Percentiles rank a stretch among this genome's conserved stretches.
These are phyloP conservation scores for Chlorops oryzae DNA, from an alignment of 1,140 invertebrate species.

Conservation along the genomic window DNA sequence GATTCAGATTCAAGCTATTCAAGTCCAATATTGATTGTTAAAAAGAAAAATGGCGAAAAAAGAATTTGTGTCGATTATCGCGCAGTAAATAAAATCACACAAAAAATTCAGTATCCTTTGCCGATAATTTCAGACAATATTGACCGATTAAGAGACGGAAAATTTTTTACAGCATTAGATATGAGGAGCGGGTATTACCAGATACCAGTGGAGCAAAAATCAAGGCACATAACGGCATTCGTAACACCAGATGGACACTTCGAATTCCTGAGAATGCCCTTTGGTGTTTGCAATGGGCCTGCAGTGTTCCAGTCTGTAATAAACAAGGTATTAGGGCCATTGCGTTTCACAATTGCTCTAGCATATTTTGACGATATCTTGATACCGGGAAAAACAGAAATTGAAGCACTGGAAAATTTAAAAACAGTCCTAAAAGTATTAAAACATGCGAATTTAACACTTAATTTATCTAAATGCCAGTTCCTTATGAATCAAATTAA, in stretches of 20 bases:
- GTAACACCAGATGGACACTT: not conserved
- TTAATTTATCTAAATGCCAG: too few species aligned
- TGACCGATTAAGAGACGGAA: conserved; percentile 24
- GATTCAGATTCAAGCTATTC: too few species aligned
- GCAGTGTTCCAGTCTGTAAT: conserved; percentile 9
- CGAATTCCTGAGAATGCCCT: conserved; percentile 7
- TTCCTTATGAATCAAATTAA: too few species aligned
- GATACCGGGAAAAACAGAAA: conserved; percentile 1
- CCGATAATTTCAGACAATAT: conserved; percentile 49
- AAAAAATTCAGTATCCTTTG: conserved; percentile 27
- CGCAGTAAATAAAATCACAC: not conserved
- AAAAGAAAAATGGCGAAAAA: too few species aligned
- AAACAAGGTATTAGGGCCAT: too few species aligned
- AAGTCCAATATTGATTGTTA: too few species aligned
- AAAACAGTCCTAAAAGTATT: not conserved
- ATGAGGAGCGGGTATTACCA: conserved; percentile 34
- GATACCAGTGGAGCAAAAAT: conserved; percentile 16
- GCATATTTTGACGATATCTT: conserved; percentile 6
- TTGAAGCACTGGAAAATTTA: conserved; percentile 6
- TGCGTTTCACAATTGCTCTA: conserved; percentile 4
- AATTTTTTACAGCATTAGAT: conserved; percentile 44
- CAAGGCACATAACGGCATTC: conserved; percentile 5
- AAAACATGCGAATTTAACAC: not conserved
- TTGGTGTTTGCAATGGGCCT: conserved; percentile 5
- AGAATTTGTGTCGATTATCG: conserved; percentile 2